A percentile compares a stretch with the other conserved stretches of the same genome.
phyloP scores from a whole-genome alignment of 2,888 invertebrate species.

The Drosophila rellima region DNA sequence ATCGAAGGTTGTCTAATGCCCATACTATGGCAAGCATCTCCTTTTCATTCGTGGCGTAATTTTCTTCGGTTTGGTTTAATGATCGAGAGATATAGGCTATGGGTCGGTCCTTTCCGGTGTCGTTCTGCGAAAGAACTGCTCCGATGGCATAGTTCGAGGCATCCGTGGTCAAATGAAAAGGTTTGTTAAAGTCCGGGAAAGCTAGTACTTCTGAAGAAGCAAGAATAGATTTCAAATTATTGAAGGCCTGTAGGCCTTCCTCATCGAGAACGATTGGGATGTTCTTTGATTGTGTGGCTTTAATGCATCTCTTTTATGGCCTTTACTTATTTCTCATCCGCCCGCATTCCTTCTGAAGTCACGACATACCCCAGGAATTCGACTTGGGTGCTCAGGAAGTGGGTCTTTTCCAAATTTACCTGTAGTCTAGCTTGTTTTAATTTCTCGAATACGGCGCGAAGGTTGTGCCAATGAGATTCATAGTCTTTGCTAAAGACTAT shows the following conservation, averaged over 20 bases:
- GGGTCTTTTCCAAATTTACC: slow-evolving; percentile 8
- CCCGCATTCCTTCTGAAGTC: neutral
- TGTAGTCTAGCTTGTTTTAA: slow-evolving; percentile 3
- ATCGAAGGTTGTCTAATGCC: neutral
- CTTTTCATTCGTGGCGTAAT: neutral
- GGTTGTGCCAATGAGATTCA: slow-evolving; percentile 12
- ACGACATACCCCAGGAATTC: slow-evolving; percentile 15
- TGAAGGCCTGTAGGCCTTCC: neutral
- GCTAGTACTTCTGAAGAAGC: neutral
- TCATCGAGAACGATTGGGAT: neutral
- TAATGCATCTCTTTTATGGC: slow-evolving; percentile 2
- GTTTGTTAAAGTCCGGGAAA: neutral
- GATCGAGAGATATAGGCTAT: neutral
- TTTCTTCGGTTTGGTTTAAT: neutral
- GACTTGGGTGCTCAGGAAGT: neutral
- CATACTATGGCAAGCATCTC: slow-evolving; percentile 1
- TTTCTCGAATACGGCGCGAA: neutral
- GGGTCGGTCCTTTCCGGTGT: neutral
- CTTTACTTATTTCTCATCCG: neutral
- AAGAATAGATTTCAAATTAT: neutral
- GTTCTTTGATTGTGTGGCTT: neutral
- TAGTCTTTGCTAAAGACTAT: slow-evolving; percentile 15
- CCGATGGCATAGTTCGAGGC: neutral
- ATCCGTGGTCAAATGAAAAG: neutral
- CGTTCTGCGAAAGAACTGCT: neutral